phyloP scores from a whole-genome alignment of 2,888 invertebrate genomes.

The Caenorhabditis sp. region DNA sequence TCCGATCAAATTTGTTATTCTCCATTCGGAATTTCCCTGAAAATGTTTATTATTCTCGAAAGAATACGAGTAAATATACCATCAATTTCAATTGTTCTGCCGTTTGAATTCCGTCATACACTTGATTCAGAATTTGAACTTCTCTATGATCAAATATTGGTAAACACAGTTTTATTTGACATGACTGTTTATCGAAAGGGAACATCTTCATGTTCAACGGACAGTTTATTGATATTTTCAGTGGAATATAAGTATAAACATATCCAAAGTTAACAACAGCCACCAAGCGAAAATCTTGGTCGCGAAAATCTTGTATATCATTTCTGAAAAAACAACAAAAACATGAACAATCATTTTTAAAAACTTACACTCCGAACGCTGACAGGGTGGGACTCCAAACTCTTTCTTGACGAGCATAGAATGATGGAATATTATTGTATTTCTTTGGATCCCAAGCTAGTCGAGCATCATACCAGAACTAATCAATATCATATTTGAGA shows the following conservation, averaged over 20 bases:
- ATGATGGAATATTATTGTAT: neutral
- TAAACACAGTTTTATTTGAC: constrained; percentile 17
- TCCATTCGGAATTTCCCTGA: constrained; percentile 39
- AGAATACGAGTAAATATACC: neutral
- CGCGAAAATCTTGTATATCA: constrained; percentile 8
- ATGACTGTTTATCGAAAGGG: constrained; percentile 28
- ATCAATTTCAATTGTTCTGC: constrained; percentile 7
- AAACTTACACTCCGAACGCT: constrained; percentile 24
- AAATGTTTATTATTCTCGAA: neutral
- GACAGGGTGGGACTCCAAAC: constrained; percentile 31
- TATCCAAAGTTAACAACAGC: neutral
- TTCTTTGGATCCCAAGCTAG: constrained; percentile 12
- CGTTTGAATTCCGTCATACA: constrained; percentile 14
- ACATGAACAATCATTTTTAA: neutral
- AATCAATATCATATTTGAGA: neutral
- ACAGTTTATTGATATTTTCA: constrained; percentile 18
- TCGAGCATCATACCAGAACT: constrained; percentile 27
- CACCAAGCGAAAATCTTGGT: constrained; percentile 17
- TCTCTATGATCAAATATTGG: constrained; percentile 14
- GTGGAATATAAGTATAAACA: constrained; percentile 15
- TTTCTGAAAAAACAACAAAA: constrained; percentile 15
- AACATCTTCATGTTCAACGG: constrained; percentile 21
- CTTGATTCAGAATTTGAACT: constrained; percentile 16
- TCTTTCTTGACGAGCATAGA: constrained; percentile 15
- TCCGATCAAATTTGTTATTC: constrained; percentile 11